Evolutionary conservation across 2,888 invertebrate species (phyloP).

Genomic region (Nineta flava): DNA sequence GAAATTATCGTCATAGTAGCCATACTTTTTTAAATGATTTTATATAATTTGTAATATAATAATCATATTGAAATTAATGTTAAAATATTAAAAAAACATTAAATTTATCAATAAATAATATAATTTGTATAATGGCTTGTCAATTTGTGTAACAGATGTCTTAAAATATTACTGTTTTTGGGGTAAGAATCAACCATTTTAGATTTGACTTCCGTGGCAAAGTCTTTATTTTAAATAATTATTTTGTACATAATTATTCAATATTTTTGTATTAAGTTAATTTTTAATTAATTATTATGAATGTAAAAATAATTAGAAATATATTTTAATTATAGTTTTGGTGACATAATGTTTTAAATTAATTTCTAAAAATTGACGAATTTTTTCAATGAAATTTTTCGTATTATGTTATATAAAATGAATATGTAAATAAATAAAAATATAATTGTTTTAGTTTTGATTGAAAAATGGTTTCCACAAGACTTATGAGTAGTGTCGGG

Average conservation of each 20-base stretch:
- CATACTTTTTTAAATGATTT: neutral
- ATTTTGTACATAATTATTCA: neutral
- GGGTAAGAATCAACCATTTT: constrained; percentile 7
- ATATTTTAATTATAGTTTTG: neutral
- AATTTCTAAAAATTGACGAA: neutral
- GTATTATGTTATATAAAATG: neutral
- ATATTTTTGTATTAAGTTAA: neutral
- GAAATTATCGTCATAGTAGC: neutral
- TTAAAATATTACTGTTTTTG: constrained; percentile 1
- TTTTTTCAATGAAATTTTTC: neutral
- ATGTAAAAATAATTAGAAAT: neutral
- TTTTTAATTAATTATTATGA: neutral
- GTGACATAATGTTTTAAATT: neutral
- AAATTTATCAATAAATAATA: neutral
- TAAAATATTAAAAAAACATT: neutral
- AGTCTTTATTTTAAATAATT: neutral
- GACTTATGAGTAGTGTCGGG: constrained; percentile 27
- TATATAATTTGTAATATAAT: neutral
- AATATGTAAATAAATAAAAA: neutral
- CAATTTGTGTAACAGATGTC: neutral
- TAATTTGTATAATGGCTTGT: neutral
- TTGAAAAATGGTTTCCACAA: constrained; percentile 35
- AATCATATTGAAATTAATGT: neutral
- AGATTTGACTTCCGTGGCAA: constrained; percentile 7
- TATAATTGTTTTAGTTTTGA: neutral